phyloP scores from a whole-genome alignment of 1,140 invertebrate genomes.

The Coelopa frigida region DNA sequence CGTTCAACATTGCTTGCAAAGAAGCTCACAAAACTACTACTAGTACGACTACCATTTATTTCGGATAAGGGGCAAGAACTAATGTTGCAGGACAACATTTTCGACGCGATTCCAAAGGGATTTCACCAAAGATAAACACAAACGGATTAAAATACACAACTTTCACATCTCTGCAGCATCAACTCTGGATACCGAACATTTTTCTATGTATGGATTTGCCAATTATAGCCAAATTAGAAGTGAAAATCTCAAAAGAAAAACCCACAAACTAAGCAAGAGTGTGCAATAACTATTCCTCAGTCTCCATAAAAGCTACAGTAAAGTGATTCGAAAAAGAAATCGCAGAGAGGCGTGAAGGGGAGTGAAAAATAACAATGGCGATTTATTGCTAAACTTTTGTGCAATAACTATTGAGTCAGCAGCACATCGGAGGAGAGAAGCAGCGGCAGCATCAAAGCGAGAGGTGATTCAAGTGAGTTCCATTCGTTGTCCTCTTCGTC shows the following conservation, averaged over 20 bases:
- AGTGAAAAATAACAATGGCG: background rate
- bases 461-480: background rate
- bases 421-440: background rate
- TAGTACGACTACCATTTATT: constrained; percentile 17
- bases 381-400: background rate
- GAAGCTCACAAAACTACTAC: constrained; percentile 19
- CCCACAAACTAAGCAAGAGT: background rate
- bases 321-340: too few species aligned
- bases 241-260: background rate
- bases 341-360: too few species aligned
- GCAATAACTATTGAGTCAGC: background rate
- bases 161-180: too few species aligned
- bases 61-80: too few species aligned
- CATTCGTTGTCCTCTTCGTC: background rate
- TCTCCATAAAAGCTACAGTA: too few species aligned
- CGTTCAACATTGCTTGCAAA: constrained; percentile 3
- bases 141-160: background rate
- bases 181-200: too few species aligned
- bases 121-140: constrained; percentile 5
- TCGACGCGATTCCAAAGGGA: constrained; percentile 8
- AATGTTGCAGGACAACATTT: constrained; percentile 33
- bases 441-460: background rate
- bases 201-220: too few species aligned
- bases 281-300: too few species aligned
- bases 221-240: constrained; percentile 10